Evolutionary conservation across 2,113 vertebrate genomes (phyloP), one percentile per base, ranked within the genome.

Genomic region (Sinocyclocheilus grahami): DNA sequence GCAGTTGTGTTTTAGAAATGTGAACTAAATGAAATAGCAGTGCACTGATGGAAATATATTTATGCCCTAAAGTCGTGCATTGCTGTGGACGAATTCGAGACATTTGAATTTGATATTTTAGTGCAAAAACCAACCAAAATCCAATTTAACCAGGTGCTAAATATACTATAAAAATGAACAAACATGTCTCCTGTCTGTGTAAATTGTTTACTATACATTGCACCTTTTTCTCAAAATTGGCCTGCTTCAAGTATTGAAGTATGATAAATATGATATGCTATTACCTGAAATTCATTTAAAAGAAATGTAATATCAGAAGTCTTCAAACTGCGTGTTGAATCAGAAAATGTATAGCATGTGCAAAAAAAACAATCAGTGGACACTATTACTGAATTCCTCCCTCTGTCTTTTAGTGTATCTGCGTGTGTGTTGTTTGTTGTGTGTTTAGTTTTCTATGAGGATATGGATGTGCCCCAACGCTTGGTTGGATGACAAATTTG

Each of bases 401-500:
- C 27, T 37, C 48, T 58, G 14, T 53, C 37, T 62, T 58, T 78
- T 24, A 24, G 48, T 42, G 11, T 62, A 11, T 37, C 27, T 82
- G 13, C 10, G 11, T 22, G 12, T 55, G 20, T 27, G 53, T 77
- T 48, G 8, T 84, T 72, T 84, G 74, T 82, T 33, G n/a, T n/a
- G 46, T 58, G 30, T 72, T 71, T 78, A n/a, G 39, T 48, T 48
- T 79, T 48, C 62, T 69, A 67, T 48, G 58, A 75, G 16, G 65
- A 14, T 53, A 79, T 85, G 72, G 37, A 60, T 82, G 83, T 86
- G 39, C 53, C 55, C 75, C 55, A 82, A 58, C 48, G 22, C 42
- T 58, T 65, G 37, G 24, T 51, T 20, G n/a, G 30, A 79, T 39
- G 83, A 30, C 82, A 69, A 87, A 71, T 79, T 79, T 79, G 37